Evolutionary conservation across 2,797 vertebrate species (phyloP).

Genomic region (Lithobates sylvaticus): DNA sequence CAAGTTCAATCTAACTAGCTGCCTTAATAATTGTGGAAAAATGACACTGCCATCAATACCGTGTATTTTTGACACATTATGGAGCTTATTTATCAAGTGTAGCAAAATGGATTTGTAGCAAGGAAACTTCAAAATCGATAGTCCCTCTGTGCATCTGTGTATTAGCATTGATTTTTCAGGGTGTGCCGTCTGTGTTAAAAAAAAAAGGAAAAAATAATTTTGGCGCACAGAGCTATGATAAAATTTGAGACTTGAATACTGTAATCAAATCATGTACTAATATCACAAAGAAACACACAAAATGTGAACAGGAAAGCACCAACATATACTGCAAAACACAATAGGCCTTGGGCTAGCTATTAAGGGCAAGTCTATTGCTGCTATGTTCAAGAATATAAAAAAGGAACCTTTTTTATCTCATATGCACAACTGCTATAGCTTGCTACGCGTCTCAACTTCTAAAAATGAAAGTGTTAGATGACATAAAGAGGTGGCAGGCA

Average conservation of each 20-base stretch:
- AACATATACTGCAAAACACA: neutral
- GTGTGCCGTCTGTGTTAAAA: conserved; percentile 36
- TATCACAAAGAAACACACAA: neutral
- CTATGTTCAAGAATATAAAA: neutral
- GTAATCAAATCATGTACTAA: neutral
- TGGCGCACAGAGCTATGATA: conserved; percentile 20
- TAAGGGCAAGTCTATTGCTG: neutral
- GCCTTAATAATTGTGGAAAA: conserved; percentile 26
- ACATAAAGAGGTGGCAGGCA: too few species aligned
- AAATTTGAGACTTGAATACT: conserved; percentile 11
- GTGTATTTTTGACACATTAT: conserved; percentile 39
- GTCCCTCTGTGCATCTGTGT: conserved; percentile 31
- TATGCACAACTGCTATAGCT: too few species aligned
- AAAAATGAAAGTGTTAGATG: too few species aligned
- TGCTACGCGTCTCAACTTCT: too few species aligned
- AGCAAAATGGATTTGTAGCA: conserved; percentile 47
- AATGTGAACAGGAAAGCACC: neutral
- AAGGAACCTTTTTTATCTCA: too few species aligned
- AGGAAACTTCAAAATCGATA: conserved; percentile 50
- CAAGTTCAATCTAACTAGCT: conserved; percentile 15
- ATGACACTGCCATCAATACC: conserved; percentile 40
- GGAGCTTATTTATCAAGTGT: conserved; percentile 55
- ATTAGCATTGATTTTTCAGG: conserved; percentile 52
- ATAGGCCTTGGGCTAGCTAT: neutral
- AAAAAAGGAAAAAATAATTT: conserved; percentile 9